Evolutionary conservation across 2,888 invertebrate species (phyloP).

Genomic region (Drosophila robusta): DNA sequence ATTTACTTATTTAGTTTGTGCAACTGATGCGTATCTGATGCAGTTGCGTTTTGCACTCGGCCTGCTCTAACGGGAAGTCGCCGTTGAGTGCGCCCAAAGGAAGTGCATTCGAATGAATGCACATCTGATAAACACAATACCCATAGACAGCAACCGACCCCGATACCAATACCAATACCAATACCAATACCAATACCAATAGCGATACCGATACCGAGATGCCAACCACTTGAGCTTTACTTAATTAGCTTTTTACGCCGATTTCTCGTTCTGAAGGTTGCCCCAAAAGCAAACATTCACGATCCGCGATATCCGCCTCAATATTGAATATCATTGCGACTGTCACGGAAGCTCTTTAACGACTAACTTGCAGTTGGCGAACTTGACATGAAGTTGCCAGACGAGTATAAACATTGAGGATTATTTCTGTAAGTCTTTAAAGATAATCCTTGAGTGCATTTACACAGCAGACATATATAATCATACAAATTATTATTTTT

Average conservation of each 20-base stretch:
- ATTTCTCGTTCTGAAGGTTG: conserved; percentile 52
- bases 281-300: conserved; percentile 22
- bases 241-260: conserved; percentile 50
- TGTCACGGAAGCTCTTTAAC: not conserved
- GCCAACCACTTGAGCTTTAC: conserved; percentile 38
- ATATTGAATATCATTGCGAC: not conserved
- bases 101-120: conserved; percentile 80
- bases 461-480: no score
- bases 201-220: conserved; percentile 15
- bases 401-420: not conserved
- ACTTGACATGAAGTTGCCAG: not conserved
- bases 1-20: conserved; percentile 61
- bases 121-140: conserved; percentile 77
- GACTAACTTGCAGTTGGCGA: not conserved
- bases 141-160: conserved; percentile 55
- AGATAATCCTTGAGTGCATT: no score
- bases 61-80: conserved; percentile 71
- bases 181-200: conserved; percentile 26
- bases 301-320: conserved; percentile 24
- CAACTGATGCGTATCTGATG: conserved; percentile 74
- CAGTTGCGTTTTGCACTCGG: conserved; percentile 23
- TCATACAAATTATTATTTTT: no score
- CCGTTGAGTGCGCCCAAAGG: conserved; percentile 74
- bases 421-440: no score
- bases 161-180: conserved; percentile 14